Conservation (phyloP, 2,113 vertebrate species). For the Sigmodon hispidus region DNA sequence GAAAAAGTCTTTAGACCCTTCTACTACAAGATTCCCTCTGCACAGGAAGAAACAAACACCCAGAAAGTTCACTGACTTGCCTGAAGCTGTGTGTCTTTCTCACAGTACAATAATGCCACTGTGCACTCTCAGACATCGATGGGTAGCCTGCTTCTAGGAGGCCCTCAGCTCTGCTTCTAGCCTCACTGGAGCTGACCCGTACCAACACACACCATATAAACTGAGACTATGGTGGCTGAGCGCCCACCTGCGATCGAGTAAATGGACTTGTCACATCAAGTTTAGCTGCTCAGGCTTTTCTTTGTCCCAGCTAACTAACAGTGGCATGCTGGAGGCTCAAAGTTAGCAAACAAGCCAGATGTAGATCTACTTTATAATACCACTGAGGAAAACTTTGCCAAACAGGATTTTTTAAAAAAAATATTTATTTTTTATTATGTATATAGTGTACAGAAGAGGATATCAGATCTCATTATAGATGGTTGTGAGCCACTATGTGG, state of each 20-base stretch:
- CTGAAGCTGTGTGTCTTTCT: neutral
- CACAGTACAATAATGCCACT: neutral
- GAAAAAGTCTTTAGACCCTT: neutral
- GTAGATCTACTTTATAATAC: neutral
- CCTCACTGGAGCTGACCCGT: neutral
- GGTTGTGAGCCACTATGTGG: too few relatives aligned
- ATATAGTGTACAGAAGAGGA: too few relatives aligned
- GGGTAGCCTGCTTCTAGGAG: neutral
- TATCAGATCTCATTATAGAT: too few relatives aligned
- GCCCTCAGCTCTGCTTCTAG: conserved; percentile 1
- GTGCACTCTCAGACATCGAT: neutral
- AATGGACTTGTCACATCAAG: neutral
- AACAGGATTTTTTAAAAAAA: conserved; percentile 56
- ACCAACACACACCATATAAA: neutral
- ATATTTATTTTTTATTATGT: too few relatives aligned
- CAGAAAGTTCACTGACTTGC: neutral
- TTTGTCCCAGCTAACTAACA: neutral
- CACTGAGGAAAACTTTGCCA: conserved; percentile 28
- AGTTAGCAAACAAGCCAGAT: conserved; percentile 31
- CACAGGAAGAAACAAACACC: conserved; percentile 26
- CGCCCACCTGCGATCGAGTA: neutral
- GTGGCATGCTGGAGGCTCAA: neutral
- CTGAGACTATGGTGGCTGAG: neutral
- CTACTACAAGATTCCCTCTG: neutral
- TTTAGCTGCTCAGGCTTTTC: neutral